Conservation (phyloP, 2,888 invertebrate species). For the Dolichomitus sp. region DNA sequence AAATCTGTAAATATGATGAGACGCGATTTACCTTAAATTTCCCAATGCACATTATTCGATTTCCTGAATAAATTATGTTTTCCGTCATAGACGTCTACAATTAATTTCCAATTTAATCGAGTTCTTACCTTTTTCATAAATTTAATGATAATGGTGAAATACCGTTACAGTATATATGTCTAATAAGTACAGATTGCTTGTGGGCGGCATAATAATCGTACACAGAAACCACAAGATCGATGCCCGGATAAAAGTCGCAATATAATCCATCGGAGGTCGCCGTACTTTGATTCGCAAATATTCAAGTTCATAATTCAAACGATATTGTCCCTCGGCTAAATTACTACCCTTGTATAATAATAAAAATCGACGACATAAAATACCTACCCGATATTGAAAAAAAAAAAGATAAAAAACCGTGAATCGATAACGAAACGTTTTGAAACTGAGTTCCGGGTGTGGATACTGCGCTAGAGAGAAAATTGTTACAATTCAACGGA, state of each 20-base stretch:
- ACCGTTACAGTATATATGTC: too few species aligned
- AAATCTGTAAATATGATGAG: too few species aligned
- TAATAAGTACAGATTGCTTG: neutral
- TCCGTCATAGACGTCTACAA: too few species aligned
- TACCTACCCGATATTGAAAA: neutral
- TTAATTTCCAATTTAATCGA: too few species aligned
- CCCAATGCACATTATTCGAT: too few species aligned
- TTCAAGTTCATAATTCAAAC: neutral
- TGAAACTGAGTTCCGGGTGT: slow-evolving; percentile 16
- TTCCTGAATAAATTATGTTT: too few species aligned
- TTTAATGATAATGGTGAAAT: too few species aligned
- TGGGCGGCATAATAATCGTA: neutral
- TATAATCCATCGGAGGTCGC: neutral
- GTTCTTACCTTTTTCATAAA: too few species aligned
- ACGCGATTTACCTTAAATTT: too few species aligned
- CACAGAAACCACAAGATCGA: too few species aligned
- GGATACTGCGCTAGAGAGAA: slow-evolving; percentile 46
- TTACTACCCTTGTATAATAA: neutral
- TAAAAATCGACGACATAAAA: neutral
- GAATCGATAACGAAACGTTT: slow-evolving; percentile 44
- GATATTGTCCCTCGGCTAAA: neutral
- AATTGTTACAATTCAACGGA: slow-evolving; percentile 57
- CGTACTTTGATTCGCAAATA: neutral
- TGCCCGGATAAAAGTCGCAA: neutral
- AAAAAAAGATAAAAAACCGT: neutral